Evolutionary conservation across 1,140 invertebrate genomes (phyloP).

Genomic region (Drosophila kanapiae): DNA sequence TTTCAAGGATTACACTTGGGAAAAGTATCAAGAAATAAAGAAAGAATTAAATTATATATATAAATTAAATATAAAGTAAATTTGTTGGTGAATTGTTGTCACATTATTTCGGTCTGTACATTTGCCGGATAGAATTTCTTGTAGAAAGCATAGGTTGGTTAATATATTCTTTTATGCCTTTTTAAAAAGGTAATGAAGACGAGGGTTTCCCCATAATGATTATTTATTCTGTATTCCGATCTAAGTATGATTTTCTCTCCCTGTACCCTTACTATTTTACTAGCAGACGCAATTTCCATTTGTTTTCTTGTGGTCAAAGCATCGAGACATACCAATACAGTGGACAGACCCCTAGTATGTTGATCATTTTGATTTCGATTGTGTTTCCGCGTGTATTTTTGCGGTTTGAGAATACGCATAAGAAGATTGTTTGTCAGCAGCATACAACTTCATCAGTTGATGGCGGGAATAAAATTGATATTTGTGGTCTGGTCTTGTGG

Average conservation of each 20-base stretch:
- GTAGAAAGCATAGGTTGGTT: no score
- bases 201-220: no score
- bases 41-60: no score
- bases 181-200: no score
- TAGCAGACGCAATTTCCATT: slow-evolving; percentile 62
- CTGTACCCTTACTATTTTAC: slow-evolving; percentile 63
- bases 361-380: slow-evolving; percentile 63
- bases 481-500: slow-evolving; percentile 68
- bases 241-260: slow-evolving; percentile 3
- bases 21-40: neutral
- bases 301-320: slow-evolving; percentile 67
- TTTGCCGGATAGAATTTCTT: no score
- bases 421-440: slow-evolving; percentile 25
- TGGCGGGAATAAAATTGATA: slow-evolving; percentile 77
- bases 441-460: slow-evolving; percentile 47
- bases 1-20: slow-evolving; percentile 14
- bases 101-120: no score
- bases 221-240: neutral
- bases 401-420: slow-evolving; percentile 24
- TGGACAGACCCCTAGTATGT: slow-evolving; percentile 19
- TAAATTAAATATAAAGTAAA: no score
- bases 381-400: slow-evolving; percentile 42
- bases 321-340: slow-evolving; percentile 8
- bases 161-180: no score
- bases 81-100: neutral